A percentile compares a stretch with the other conserved stretches of the same genome.
Evolutionary conservation across 1,140 invertebrate species (phyloP).

Genomic region (Tigriopus japonicus): DNA sequence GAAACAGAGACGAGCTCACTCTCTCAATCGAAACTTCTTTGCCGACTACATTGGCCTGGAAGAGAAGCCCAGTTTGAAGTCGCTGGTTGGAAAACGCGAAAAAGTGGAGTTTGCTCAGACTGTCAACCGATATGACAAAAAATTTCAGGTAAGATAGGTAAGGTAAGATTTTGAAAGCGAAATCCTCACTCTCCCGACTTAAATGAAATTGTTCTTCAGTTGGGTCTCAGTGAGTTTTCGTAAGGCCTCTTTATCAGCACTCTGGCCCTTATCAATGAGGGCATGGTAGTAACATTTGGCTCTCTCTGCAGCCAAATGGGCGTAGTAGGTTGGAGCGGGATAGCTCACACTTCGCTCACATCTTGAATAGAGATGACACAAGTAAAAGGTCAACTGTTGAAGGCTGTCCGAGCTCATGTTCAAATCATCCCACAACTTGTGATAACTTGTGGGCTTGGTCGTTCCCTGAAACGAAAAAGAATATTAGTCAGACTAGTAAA

Average conservation of each 20-base stretch:
- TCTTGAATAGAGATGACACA: constrained; percentile 72
- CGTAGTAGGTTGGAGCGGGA: constrained; percentile 82
- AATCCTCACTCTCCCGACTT: not conserved
- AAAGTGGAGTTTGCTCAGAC: constrained; percentile 44
- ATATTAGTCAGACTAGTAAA: not conserved
- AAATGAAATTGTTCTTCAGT: not conserved
- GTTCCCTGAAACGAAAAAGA: constrained; percentile 50
- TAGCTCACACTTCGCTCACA: constrained; percentile 54
- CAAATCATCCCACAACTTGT: constrained; percentile 60
- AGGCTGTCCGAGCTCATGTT: constrained; percentile 50
- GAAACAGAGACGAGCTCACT: constrained; percentile 43
- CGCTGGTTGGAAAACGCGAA: constrained; percentile 42
- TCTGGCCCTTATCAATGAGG: not conserved
- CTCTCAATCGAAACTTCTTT: constrained; percentile 48
- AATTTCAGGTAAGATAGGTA: constrained; percentile 37
- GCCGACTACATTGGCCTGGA: constrained; percentile 56
- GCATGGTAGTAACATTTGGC: constrained; percentile 25
- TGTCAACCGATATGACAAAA: constrained; percentile 47
- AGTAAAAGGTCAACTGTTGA: constrained; percentile 59
- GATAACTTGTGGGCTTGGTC: constrained; percentile 68
- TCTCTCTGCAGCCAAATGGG: constrained; percentile 69
- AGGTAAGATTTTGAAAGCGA: not conserved
- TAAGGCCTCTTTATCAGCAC: not conserved
- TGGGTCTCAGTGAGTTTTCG: not conserved
- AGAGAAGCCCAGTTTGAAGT: constrained; percentile 34